phyloP scores from a whole-genome alignment of 2,797 vertebrate genomes.

The Crenichthys baileyi region DNA sequence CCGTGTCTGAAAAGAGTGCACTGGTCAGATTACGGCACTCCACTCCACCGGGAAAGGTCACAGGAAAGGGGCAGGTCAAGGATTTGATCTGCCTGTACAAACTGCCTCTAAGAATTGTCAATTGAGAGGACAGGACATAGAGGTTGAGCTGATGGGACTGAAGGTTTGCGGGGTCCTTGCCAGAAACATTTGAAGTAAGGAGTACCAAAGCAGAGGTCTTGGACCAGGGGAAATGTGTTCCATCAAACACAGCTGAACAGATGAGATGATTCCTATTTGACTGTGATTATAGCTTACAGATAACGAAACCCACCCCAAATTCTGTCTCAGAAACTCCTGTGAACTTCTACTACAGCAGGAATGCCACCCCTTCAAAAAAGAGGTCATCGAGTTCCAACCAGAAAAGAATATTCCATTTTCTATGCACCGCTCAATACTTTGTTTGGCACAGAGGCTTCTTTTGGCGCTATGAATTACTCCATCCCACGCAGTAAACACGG shows the following conservation, averaged over 20 bases:
- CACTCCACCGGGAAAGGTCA: conserved; percentile 73
- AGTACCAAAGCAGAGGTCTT: conserved; percentile 63
- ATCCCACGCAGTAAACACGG: too few species aligned
- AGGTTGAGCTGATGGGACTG: conserved; percentile 55
- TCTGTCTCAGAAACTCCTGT: too few species aligned
- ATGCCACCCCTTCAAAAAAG: too few species aligned
- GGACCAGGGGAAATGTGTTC: conserved; percentile 42
- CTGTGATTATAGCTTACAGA: conserved; percentile 8
- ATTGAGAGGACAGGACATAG: conserved; percentile 33
- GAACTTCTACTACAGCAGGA: too few species aligned
- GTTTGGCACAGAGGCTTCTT: too few species aligned
- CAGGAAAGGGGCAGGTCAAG: conserved; percentile 73
- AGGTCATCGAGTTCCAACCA: too few species aligned
- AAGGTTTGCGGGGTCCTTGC: conserved; percentile 67
- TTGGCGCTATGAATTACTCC: too few species aligned
- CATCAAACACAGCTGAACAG: conserved; percentile 50
- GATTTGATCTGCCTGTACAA: conserved; percentile 65
- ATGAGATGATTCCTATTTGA: conserved; percentile 51
- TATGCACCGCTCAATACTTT: too few species aligned
- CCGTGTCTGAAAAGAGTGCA: conserved; percentile 68
- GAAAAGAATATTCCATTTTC: too few species aligned
- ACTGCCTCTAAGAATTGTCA: conserved; percentile 63
- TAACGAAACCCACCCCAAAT: too few species aligned
- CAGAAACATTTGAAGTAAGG: conserved; percentile 77
- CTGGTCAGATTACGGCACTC: conserved; percentile 77